A percentile compares a stretch with the other conserved stretches of the same genome.
These are phyloP conservation scores for Drosophila dives DNA, from an alignment of 2,888 invertebrate genomes.

Conservation along the genomic window DNA sequence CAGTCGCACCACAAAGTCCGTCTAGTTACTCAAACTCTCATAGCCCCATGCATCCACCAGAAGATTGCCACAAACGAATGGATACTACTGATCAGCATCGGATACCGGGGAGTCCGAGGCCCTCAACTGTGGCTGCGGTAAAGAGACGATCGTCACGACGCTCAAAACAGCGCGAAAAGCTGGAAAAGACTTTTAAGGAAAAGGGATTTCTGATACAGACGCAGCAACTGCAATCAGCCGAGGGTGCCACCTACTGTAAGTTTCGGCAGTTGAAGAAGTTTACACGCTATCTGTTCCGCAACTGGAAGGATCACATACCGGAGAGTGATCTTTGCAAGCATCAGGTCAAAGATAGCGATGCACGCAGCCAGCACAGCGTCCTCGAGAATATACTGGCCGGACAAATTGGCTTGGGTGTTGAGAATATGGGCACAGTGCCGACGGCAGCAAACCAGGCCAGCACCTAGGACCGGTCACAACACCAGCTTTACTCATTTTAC, in stretches of 20 bases:
- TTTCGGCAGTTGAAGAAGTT: conserved; percentile 95
- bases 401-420: conserved; percentile 43
- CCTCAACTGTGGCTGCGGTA: conserved; percentile 21
- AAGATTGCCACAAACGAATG: conserved; percentile 37
- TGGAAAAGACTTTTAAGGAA: conserved; percentile 96
- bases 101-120: conserved; percentile 21
- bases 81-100: conserved; percentile 22
- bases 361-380: conserved; percentile 32
- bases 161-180: conserved; percentile 93
- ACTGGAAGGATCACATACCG: conserved; percentile 96
- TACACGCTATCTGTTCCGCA: conserved; percentile 94
- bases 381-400: conserved; percentile 55
- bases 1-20: conserved; percentile 59
- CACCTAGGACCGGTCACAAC: conserved; percentile 14
- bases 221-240: conserved; percentile 95
- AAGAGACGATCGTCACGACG: conserved; percentile 92
- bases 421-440: conserved; percentile 23
- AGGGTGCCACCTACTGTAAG: conserved; percentile 97
- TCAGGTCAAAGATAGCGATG: conserved; percentile 21
- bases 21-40: conserved; percentile 52
- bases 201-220: conserved; percentile 97
- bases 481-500: conserved; percentile 21
- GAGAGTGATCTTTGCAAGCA: conserved; percentile 84
- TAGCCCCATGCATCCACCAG: conserved; percentile 42
- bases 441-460: conserved; percentile 31